Evolutionary conservation across 2,888 invertebrate genomes (phyloP).

Genomic region (Seladonia tumulorum): DNA sequence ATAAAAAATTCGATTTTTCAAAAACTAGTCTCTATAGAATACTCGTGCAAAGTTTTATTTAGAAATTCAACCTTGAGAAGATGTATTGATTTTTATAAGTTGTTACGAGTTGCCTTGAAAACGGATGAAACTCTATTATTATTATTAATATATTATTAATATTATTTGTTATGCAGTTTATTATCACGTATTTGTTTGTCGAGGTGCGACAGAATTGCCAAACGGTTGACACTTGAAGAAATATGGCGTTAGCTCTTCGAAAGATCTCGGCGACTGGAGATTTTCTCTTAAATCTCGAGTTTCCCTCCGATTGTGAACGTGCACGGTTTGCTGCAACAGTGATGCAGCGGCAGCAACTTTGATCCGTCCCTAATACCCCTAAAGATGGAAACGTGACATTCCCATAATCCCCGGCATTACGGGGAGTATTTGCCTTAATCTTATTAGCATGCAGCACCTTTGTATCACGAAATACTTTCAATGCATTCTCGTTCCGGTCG

Average conservation of each 20-base stretch:
- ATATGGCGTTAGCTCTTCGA: background rate
- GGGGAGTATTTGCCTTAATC: conserved; percentile 32
- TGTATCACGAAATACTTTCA: conserved; percentile 20
- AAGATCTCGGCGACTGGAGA: background rate
- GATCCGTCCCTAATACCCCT: conserved; percentile 6
- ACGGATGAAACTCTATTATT: no score
- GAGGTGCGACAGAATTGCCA: background rate
- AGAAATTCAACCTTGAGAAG: background rate
- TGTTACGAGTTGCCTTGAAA: no score
- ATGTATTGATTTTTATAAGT: background rate
- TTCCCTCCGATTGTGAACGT: background rate
- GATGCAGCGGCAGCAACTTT: conserved; percentile 2
- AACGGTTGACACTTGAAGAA: background rate
- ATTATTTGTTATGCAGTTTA: background rate
- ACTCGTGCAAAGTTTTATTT: background rate
- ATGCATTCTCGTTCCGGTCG: background rate
- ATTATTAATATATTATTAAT: no score
- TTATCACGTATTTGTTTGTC: background rate
- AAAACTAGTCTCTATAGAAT: background rate
- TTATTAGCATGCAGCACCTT: conserved; percentile 11
- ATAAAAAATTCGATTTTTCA: background rate
- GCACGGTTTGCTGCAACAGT: background rate
- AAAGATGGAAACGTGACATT: conserved; percentile 20
- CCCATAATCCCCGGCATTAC: conserved; percentile 22
- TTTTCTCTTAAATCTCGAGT: background rate